phyloP scores from a whole-genome alignment of 2,888 invertebrate species.

The Barypeithes pellucidus region DNA sequence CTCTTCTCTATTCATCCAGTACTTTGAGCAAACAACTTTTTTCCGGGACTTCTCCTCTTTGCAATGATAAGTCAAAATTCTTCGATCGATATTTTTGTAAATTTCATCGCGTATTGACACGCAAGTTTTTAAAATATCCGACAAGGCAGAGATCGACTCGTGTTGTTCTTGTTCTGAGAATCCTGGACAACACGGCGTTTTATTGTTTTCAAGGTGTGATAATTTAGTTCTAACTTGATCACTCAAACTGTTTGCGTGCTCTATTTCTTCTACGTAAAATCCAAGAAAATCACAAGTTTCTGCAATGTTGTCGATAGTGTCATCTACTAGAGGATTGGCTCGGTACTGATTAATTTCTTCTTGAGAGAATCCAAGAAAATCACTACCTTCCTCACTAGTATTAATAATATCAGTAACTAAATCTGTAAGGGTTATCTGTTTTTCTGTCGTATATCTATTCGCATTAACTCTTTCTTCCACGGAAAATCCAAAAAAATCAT shows the following conservation, averaged over 20 bases:
- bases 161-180: conserved; percentile 29
- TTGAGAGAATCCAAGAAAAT: conserved; percentile 30
- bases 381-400: neutral
- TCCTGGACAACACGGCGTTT: conserved; percentile 18
- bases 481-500: neutral
- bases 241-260: conserved; percentile 3
- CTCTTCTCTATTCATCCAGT: conserved; percentile 10
- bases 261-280: conserved; percentile 36
- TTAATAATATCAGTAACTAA: too few relatives aligned
- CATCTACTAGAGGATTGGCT: too few relatives aligned
- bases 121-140: conserved; percentile 16
- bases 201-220: neutral
- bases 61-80: conserved; percentile 22
- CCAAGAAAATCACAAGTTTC: conserved; percentile 15
- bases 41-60: neutral
- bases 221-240: neutral
- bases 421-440: too few relatives aligned
- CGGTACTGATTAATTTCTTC: neutral
- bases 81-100: conserved; percentile 39
- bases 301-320: neutral
- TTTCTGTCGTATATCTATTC: neutral
- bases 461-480: conserved; percentile 27
- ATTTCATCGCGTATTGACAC: conserved; percentile 30
- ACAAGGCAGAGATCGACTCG: conserved; percentile 2
- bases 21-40: conserved; percentile 22